phyloP scores from a whole-genome alignment of 2,888 invertebrate genomes.

The Anaspis maculata region DNA sequence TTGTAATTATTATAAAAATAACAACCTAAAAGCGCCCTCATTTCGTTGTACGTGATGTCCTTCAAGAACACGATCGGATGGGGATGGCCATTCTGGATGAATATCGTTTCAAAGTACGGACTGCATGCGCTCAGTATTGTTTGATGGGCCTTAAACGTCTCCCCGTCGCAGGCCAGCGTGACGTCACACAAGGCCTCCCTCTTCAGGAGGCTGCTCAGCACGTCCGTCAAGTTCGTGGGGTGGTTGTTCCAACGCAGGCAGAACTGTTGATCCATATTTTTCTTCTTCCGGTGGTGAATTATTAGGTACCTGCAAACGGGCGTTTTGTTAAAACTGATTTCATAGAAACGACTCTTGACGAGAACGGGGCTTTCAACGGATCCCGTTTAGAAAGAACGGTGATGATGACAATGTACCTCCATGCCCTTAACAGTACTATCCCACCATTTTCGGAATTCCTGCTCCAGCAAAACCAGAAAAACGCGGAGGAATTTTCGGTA shows the following conservation, averaged over 20 bases:
- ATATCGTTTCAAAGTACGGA: constrained; percentile 88
- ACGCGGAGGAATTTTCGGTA: no score
- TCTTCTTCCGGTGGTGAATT: no score
- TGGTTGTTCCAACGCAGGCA: constrained; percentile 94
- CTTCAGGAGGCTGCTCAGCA: constrained; percentile 77
- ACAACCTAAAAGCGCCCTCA: constrained; percentile 80
- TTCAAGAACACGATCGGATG: constrained; percentile 89
- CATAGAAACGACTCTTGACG: constrained; percentile 15
- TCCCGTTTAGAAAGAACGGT: not conserved
- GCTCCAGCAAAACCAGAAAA: not conserved
- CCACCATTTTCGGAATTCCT: not conserved
- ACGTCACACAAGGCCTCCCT: constrained; percentile 88
- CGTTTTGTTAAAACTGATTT: constrained; percentile 43
- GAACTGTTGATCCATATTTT: constrained; percentile 75
- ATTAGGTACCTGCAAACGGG: constrained; percentile 19
- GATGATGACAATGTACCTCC: constrained; percentile 1
- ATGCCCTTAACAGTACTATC: not conserved
- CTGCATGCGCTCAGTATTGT: constrained; percentile 89
- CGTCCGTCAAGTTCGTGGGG: constrained; percentile 84
- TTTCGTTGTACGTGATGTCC: constrained; percentile 84
- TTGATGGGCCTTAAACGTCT: constrained; percentile 87
- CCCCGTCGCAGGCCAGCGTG: constrained; percentile 85
- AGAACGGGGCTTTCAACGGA: not conserved
- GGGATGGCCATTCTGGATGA: constrained; percentile 80
- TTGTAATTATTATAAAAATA: no score